Evolutionary conservation across 2,888 invertebrate genomes (phyloP).

Genomic region (Sesia bembeciformis): DNA sequence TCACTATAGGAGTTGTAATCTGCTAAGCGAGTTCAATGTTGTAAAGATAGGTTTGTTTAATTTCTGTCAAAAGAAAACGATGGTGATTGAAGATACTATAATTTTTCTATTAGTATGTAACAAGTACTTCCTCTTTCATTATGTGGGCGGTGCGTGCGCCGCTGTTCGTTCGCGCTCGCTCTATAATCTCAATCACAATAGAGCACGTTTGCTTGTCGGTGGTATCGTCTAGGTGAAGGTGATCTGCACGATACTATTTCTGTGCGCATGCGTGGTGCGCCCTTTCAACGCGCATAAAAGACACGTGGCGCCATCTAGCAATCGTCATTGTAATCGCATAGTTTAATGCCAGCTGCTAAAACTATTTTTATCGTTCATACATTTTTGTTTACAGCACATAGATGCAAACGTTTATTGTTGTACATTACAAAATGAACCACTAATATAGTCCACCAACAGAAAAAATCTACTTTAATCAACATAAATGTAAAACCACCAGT

Average conservation of each 20-base stretch:
- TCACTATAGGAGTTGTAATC: too few species aligned
- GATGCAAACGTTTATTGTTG: neutral
- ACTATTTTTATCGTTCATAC: constrained; percentile 52
- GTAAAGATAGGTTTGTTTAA: too few species aligned
- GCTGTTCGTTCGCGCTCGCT: constrained; percentile 9
- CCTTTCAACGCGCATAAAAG: constrained; percentile 23
- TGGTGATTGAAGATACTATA: too few species aligned
- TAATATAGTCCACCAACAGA: too few species aligned
- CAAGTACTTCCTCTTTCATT: neutral
- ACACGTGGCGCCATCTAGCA: constrained; percentile 61
- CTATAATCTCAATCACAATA: constrained; percentile 27
- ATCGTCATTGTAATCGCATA: constrained; percentile 33
- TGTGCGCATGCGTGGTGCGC: constrained; percentile 51
- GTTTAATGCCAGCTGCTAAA: constrained; percentile 48
- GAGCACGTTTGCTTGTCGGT: constrained; percentile 26
- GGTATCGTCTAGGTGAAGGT: constrained; percentile 68
- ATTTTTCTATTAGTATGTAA: neutral
- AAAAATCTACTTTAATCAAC: too few species aligned
- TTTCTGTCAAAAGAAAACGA: too few species aligned
- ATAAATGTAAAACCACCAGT: too few species aligned
- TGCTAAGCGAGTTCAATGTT: too few species aligned
- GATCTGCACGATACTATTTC: constrained; percentile 60
- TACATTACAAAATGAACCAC: neutral
- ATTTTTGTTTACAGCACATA: constrained; percentile 27
- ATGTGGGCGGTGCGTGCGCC: constrained; percentile 15